phyloP scores from a whole-genome alignment of 1,140 invertebrate species.

The Magallana ariakensis region DNA sequence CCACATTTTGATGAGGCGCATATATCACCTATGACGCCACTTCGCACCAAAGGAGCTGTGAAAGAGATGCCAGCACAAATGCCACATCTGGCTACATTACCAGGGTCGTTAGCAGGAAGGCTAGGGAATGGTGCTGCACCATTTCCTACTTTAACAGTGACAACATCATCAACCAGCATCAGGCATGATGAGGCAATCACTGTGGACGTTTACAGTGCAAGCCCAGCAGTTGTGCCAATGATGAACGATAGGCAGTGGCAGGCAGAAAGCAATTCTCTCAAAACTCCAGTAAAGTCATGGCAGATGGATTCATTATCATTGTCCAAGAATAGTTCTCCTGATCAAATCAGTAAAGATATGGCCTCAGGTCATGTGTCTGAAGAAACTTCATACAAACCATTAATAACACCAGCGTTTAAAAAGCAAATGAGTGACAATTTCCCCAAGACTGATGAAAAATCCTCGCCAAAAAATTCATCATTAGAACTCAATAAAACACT shows the following conservation, averaged over 20 bases:
- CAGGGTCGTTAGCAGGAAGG: conserved; percentile 62
- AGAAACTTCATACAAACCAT: conserved; percentile 7
- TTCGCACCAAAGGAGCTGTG: conserved; percentile 78
- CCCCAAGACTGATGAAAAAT: conserved; percentile 2
- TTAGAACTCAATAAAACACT: background rate
- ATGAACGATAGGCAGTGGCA: conserved; percentile 19
- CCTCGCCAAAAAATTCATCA: background rate
- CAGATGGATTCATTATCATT: background rate
- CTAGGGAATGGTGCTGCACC: conserved; percentile 61
- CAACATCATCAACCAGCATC: conserved; percentile 54
- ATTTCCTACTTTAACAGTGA: conserved; percentile 63
- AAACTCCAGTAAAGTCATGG: background rate
- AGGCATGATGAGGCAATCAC: conserved; percentile 43
- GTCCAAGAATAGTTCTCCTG: conserved; percentile 13
- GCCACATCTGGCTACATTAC: conserved; percentile 63
- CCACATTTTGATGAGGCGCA: conserved; percentile 47
- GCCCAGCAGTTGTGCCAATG: background rate
- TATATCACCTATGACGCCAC: conserved; percentile 52
- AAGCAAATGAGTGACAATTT: conserved; percentile 36
- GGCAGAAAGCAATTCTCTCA: background rate
- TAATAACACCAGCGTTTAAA: conserved; percentile 41
- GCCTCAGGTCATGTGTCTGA: background rate
- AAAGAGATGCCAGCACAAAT: conserved; percentile 79
- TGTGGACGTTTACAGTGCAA: conserved; percentile 12
- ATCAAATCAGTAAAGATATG: conserved; percentile 4